A percentile compares a stretch with the other conserved stretches of the same genome.
phyloP scores from a whole-genome alignment of 1,140 invertebrate species.

The Batillaria attramentaria region DNA sequence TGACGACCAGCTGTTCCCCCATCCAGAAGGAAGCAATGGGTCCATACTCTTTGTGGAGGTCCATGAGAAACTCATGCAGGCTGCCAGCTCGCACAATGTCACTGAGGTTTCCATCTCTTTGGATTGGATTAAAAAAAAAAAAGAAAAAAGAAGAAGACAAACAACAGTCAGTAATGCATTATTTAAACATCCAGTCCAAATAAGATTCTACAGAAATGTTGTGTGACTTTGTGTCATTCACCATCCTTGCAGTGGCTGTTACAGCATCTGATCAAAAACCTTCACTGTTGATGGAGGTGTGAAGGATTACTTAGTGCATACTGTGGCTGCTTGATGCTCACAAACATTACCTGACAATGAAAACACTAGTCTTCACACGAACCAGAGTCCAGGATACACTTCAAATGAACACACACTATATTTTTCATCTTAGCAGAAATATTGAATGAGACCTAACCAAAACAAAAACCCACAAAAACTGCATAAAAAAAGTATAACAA shows the following conservation, averaged over 20 bases:
- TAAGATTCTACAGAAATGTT: neutral
- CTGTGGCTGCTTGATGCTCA: no score
- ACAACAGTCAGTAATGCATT: neutral
- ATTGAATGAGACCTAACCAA: no score
- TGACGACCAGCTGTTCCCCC: slow-evolving; percentile 62
- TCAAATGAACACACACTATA: neutral
- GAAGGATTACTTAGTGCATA: no score
- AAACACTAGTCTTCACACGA: neutral
- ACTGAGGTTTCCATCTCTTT: slow-evolving; percentile 70
- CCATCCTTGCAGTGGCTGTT: no score
- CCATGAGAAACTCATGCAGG: slow-evolving; percentile 68
- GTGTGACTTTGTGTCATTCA: neutral
- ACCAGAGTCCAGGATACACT: no score
- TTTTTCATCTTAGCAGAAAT: neutral
- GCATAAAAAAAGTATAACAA: neutral
- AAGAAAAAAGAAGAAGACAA: neutral
- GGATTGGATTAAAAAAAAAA: no score
- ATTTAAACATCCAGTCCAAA: neutral
- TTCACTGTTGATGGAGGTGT: no score
- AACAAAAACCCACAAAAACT: neutral
- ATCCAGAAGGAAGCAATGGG: slow-evolving; percentile 69
- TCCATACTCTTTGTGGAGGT: slow-evolving; percentile 65
- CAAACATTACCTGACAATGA: no score
- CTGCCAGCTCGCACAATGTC: slow-evolving; percentile 68
- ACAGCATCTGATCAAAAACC: no score